Conservation (phyloP, 2,797 vertebrate species). For the Steatocranus sp. region DNA sequence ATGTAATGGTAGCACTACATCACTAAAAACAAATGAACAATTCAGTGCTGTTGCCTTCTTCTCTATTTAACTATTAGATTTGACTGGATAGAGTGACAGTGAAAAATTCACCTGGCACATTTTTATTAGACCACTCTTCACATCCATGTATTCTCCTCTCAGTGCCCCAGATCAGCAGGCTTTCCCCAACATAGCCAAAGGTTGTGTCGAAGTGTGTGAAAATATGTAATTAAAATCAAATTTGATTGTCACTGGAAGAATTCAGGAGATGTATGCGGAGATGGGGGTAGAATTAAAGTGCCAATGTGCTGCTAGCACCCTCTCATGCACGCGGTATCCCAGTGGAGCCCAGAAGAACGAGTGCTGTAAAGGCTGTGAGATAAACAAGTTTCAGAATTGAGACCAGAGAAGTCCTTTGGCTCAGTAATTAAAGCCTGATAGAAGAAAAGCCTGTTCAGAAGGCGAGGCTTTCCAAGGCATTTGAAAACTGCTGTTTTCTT, state of each 20-base stretch:
- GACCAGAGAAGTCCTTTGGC: constrained; percentile 44
- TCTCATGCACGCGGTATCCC: constrained; percentile 16
- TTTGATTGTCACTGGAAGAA: constrained; percentile 21
- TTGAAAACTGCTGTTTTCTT: constrained; percentile 44
- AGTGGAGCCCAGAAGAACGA: constrained; percentile 21
- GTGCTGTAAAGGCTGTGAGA: constrained; percentile 23
- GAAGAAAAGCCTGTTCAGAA: constrained; percentile 39
- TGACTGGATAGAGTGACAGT: constrained; percentile 7
- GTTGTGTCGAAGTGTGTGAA: constrained; percentile 31
- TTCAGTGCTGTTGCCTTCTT: constrained; percentile 2
- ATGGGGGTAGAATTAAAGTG: constrained; percentile 11
- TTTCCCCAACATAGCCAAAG: constrained; percentile 24
- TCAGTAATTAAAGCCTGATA: constrained; percentile 63
- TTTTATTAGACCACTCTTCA: constrained; percentile 8
- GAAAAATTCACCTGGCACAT: constrained; percentile 26
- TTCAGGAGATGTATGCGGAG: neutral
- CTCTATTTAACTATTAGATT: constrained; percentile 8
- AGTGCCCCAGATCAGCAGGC: neutral
- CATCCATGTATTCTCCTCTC: neutral
- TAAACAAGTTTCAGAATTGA: constrained; percentile 44
- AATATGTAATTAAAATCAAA: constrained; percentile 52
- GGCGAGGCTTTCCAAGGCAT: constrained; percentile 30
- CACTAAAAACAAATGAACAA: constrained; percentile 43
- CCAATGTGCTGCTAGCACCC: constrained; percentile 36
- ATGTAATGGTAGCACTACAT: constrained; percentile 51